Evolutionary conservation across 2,888 invertebrate species (phyloP).

Genomic region (Oxytorus armatus): DNA sequence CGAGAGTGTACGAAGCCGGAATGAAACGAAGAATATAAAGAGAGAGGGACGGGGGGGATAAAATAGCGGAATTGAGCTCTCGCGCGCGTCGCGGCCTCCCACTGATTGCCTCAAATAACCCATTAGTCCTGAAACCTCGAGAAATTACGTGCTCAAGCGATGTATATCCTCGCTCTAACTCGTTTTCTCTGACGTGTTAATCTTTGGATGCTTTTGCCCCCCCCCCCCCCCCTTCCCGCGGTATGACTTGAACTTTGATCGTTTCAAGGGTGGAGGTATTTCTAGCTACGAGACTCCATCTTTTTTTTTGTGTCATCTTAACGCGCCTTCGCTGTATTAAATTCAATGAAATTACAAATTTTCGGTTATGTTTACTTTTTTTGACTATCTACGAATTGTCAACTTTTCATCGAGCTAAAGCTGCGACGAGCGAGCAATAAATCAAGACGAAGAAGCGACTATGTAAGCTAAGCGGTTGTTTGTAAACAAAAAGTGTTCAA

Average conservation of each 20-base stretch:
- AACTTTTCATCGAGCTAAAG: too few species aligned
- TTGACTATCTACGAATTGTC: too few species aligned
- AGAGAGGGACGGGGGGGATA: slow-evolving; percentile 42
- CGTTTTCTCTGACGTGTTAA: slow-evolving; percentile 81
- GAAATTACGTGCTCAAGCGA: slow-evolving; percentile 74
- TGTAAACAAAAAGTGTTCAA: not conserved
- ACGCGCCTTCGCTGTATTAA: too few species aligned
- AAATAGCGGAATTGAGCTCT: slow-evolving; percentile 69
- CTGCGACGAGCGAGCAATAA: too few species aligned
- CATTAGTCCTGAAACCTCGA: slow-evolving; percentile 80
- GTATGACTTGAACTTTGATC: slow-evolving; percentile 21
- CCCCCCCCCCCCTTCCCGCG: too few species aligned
- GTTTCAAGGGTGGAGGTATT: not conserved
- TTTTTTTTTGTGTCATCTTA: too few species aligned
- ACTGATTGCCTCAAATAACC: slow-evolving; percentile 82
- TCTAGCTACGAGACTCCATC: not conserved
- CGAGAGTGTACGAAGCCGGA: slow-evolving; percentile 50
- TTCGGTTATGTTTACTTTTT: too few species aligned
- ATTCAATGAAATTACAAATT: too few species aligned
- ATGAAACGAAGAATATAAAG: slow-evolving; percentile 47
- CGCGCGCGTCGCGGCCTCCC: slow-evolving; percentile 56
- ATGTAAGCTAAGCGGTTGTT: too few species aligned
- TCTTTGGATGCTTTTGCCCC: slow-evolving; percentile 66
- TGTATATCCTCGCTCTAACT: slow-evolving; percentile 29
- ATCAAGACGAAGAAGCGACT: too few species aligned